Evolutionary conservation across 1,140 invertebrate species (phyloP).

Genomic region (Drosophila orosa): DNA sequence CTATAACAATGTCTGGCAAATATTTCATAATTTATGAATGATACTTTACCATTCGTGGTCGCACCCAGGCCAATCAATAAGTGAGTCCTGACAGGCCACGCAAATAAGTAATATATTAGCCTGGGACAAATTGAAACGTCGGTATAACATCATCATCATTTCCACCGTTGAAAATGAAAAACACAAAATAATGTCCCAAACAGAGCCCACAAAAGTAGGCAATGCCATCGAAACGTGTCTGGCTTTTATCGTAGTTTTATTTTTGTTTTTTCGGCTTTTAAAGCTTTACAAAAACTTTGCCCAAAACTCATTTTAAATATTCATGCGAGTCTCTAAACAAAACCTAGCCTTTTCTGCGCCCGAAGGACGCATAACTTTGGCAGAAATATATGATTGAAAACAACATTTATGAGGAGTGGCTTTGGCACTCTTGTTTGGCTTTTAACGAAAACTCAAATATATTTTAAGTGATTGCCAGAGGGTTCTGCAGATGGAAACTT

Average conservation of each 20-base stretch:
- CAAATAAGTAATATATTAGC: conserved; percentile 59
- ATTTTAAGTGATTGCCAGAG: conserved; percentile 61
- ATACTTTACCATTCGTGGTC: conserved; percentile 11
- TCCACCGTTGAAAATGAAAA: conserved; percentile 15
- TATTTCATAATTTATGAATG: conserved; percentile 53
- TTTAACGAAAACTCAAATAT: conserved; percentile 34
- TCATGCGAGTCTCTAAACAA: conserved; percentile 19
- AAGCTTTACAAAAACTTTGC: conserved; percentile 32
- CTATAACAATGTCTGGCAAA: conserved; percentile 32
- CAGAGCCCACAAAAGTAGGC: conserved; percentile 41
- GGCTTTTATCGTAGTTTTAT: conserved; percentile 23
- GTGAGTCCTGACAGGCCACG: conserved; percentile 51
- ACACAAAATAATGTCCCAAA: conserved; percentile 12
- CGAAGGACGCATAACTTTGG: conserved; percentile 17
- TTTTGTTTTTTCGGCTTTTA: conserved; percentile 18
- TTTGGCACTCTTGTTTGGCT: conserved; percentile 17
- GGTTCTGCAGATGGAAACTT: conserved; percentile 26
- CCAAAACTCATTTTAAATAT: conserved; percentile 27
- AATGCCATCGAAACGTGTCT: conserved; percentile 20
- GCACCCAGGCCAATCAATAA: conserved; percentile 54
- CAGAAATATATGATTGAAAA: conserved; percentile 19
- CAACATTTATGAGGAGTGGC: conserved; percentile 29
- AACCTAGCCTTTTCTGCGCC: conserved; percentile 27
- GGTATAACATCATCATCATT: conserved; percentile 26
- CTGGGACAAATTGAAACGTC: conserved; percentile 43